These are phyloP conservation scores for Tipula confusa DNA, from an alignment of 2,888 invertebrate species.

Conservation along the genomic window DNA sequence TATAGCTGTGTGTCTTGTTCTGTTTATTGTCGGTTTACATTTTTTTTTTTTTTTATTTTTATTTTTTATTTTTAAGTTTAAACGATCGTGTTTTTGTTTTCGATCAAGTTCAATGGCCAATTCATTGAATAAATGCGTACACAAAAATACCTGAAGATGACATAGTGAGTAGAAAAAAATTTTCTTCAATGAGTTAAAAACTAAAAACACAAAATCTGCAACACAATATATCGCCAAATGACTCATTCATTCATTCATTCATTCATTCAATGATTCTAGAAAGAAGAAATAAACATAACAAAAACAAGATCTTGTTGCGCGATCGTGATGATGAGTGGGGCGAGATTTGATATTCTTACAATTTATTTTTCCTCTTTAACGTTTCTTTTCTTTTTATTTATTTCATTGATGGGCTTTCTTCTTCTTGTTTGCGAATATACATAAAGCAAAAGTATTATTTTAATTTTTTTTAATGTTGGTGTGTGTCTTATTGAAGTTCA, in stretches of 20 bases:
- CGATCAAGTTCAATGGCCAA: background rate
- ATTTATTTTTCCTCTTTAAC: background rate
- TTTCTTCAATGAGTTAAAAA: background rate
- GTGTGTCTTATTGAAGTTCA: slow-evolving; percentile 8
- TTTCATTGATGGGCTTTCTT: slow-evolving; percentile 25
- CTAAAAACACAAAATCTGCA: too few species aligned
- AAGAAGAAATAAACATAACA: background rate
- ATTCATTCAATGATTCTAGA: background rate
- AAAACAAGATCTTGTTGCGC: slow-evolving; percentile 7
- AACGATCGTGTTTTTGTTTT: background rate
- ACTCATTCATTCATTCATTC: slow-evolving; percentile 14
- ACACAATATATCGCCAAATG: background rate
- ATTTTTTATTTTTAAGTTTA: too few species aligned
- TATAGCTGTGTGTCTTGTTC: too few species aligned
- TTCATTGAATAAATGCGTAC: background rate
- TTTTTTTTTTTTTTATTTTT: too few species aligned
- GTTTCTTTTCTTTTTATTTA: background rate
- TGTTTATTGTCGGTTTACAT: too few species aligned
- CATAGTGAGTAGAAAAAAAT: too few species aligned
- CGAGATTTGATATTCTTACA: slow-evolving; percentile 21
- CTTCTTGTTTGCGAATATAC: background rate
- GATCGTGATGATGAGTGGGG: slow-evolving; percentile 20
- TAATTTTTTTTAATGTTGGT: background rate
- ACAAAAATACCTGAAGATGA: background rate
- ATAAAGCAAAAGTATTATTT: background rate